These are phyloP conservation scores for Phaetusa simplex DNA, from an alignment of 2,113 vertebrate genomes.

Conservation along the genomic window DNA sequence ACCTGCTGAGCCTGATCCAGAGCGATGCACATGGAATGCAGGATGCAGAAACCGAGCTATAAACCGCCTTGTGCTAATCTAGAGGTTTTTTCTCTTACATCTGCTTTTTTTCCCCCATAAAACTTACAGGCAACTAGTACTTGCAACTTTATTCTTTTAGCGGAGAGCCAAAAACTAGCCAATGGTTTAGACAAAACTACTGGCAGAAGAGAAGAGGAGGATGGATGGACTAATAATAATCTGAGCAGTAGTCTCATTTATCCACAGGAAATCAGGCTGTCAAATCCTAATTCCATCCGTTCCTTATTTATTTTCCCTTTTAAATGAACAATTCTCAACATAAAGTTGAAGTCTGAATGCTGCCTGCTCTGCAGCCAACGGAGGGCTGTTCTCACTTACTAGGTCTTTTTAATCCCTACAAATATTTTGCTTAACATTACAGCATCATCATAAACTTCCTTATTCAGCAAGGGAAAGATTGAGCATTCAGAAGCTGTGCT, in stretches of 20 bases:
- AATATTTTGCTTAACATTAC: background rate
- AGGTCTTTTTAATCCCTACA: background rate
- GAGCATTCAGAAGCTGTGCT: background rate
- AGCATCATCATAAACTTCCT: background rate
- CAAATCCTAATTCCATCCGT: background rate
- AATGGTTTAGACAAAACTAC: background rate
- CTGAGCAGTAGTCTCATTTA: background rate
- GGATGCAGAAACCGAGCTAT: background rate
- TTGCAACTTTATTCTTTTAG: background rate
- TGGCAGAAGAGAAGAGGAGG: background rate
- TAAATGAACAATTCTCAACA: background rate
- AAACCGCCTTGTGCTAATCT: background rate
- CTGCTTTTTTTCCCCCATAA: background rate
- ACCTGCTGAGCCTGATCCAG: background rate
- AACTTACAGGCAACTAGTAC: background rate
- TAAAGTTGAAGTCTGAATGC: background rate
- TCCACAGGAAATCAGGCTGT: background rate
- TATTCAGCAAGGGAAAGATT: background rate
- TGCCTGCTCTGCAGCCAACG: background rate
- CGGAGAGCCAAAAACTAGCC: background rate
- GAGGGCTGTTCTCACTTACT: background rate
- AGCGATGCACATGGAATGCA: rapidly evolving
- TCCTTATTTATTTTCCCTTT: background rate
- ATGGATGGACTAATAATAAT: background rate
- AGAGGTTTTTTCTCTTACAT: background rate